These are phyloP conservation scores for Drosophila kanekoi DNA, from an alignment of 2,888 invertebrate species.

Conservation along the genomic window DNA sequence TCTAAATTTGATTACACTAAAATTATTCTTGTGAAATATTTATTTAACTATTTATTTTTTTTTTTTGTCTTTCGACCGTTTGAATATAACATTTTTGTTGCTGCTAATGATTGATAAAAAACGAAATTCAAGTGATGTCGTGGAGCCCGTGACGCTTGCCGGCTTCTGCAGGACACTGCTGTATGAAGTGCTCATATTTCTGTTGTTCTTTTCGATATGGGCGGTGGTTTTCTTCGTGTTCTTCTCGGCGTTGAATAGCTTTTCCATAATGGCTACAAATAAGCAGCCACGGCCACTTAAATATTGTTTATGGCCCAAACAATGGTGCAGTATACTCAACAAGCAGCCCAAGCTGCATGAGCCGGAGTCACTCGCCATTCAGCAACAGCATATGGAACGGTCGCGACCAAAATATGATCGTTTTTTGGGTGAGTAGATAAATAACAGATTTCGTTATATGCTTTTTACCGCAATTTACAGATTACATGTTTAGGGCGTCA, in stretches of 20 bases:
- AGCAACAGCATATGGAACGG: not conserved
- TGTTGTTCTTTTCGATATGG: slow-evolving; percentile 36
- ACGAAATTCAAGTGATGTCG: slow-evolving; percentile 6
- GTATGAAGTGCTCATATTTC: slow-evolving; percentile 15
- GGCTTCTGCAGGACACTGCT: slow-evolving; percentile 30
- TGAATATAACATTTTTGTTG: not conserved
- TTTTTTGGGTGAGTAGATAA: slow-evolving; percentile 13
- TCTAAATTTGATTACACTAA: slow-evolving; percentile 4
- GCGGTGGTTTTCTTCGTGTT: slow-evolving; percentile 9
- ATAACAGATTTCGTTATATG: too few species aligned
- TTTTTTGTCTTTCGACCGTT: not conserved
- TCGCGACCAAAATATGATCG: not conserved
- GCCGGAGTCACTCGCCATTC: not conserved
- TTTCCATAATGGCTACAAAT: not conserved
- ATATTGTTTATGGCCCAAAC: slow-evolving; percentile 20
- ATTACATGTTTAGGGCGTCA: slow-evolving; percentile 15
- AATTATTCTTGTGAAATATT: slow-evolving; percentile 9
- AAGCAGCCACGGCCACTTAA: not conserved
- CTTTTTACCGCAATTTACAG: not conserved
- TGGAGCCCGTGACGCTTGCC: not conserved
- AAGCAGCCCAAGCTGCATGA: not conserved
- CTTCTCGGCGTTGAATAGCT: not conserved
- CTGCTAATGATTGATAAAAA: not conserved
- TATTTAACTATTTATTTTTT: too few species aligned
- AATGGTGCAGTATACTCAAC: slow-evolving; percentile 13